Percentiles rank a stretch among this genome's conserved stretches.
These are phyloP conservation scores for Tenualosa ilisha DNA, from an alignment of 2,797 vertebrate genomes.

Conservation along the genomic window DNA sequence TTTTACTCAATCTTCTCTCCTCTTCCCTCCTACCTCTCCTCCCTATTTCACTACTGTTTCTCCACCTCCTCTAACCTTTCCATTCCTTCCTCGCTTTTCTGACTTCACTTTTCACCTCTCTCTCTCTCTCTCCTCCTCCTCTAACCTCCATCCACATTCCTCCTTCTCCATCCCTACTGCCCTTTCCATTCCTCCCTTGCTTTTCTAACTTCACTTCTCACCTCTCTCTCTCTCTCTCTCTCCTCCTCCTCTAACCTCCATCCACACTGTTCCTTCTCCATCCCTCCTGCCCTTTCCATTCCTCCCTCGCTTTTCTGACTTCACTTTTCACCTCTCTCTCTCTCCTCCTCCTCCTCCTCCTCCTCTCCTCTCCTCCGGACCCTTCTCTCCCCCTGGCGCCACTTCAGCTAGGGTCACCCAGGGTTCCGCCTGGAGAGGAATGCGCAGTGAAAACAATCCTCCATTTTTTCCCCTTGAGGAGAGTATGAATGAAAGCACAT, in stretches of 20 bases:
- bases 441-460: slow-evolving; percentile 60
- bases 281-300: neutral
- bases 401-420: slow-evolving; percentile 63
- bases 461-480: slow-evolving; percentile 56
- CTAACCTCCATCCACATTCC: neutral
- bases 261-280: neutral
- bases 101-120: neutral
- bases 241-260: neutral
- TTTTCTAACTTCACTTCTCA: neutral
- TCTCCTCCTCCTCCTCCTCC: slow-evolving; percentile 42
- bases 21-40: neutral
- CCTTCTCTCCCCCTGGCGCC: slow-evolving; percentile 63
- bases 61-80: neutral
- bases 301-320: neutral
- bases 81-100: neutral
- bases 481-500: slow-evolving; percentile 59
- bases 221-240: no score
- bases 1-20: neutral
- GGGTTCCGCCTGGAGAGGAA: slow-evolving; percentile 61
- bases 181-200: no score
- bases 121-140: neutral
- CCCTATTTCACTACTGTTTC: no score
- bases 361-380: slow-evolving; percentile 20
- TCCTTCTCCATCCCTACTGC: neutral
- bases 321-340: slow-evolving; percentile 26